These are phyloP conservation scores for Acanthoscelides obtectus DNA, from an alignment of 2,888 invertebrate species.

Conservation along the genomic window DNA sequence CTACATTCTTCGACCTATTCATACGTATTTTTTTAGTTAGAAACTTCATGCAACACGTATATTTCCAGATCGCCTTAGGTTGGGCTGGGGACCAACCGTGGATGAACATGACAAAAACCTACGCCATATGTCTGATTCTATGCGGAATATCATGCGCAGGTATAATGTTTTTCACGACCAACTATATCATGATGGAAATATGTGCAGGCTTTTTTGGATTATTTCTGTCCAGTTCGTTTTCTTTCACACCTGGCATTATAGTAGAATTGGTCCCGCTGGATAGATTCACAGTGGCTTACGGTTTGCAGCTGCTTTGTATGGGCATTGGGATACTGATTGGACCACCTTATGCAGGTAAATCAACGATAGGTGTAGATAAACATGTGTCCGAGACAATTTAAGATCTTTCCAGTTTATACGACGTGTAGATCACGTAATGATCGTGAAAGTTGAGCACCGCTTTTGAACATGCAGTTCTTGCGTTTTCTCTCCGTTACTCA, in stretches of 20 bases:
- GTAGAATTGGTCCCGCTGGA: slow-evolving; percentile 87
- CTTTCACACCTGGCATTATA: slow-evolving; percentile 85
- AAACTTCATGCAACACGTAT: not conserved
- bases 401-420: not conserved
- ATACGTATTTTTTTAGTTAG: not conserved
- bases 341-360: slow-evolving; percentile 81
- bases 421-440: too few species aligned
- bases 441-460: too few species aligned
- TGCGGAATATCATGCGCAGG: slow-evolving; percentile 61
- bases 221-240: slow-evolving; percentile 87
- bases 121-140: slow-evolving; percentile 70
- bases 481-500: too few species aligned
- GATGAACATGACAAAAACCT: slow-evolving; percentile 72
- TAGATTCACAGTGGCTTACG: slow-evolving; percentile 89
- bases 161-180: slow-evolving; percentile 49
- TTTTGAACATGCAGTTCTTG: too few species aligned
- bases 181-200: slow-evolving; percentile 42
- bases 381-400: not conserved
- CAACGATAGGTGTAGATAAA: too few species aligned
- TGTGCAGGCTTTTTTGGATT: slow-evolving; percentile 71
- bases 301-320: slow-evolving; percentile 81
- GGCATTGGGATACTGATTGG: slow-evolving; percentile 90
- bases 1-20: too few species aligned
- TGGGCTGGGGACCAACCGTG: slow-evolving; percentile 81
- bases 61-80: slow-evolving; percentile 70